These are phyloP conservation scores for Mesorhabditis spiculigera DNA, from an alignment of 2,888 invertebrate genomes.

Conservation along the genomic window DNA sequence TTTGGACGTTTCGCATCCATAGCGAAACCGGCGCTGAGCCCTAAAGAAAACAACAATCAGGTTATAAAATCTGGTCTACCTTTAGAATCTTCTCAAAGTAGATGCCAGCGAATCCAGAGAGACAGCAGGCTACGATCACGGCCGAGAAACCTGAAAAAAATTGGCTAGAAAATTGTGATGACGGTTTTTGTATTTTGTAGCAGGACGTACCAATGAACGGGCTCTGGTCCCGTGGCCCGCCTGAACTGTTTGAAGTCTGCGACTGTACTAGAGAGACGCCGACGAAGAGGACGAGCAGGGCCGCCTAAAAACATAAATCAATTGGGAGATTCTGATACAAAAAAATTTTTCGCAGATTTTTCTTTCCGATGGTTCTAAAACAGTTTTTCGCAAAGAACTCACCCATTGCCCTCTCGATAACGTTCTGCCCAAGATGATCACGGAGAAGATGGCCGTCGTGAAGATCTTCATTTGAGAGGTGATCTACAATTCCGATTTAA, in stretches of 20 bases:
- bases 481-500: constrained; percentile 57
- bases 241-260: constrained; percentile 29
- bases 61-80: constrained; percentile 20
- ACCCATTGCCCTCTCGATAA: constrained; percentile 46
- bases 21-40: constrained; percentile 69
- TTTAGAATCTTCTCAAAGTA: constrained; percentile 97
- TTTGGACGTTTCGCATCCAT: constrained; percentile 97
- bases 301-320: constrained; percentile 36
- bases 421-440: constrained; percentile 61
- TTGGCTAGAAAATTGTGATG: constrained; percentile 73
- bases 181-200: constrained; percentile 8
- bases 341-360: too few relatives aligned
- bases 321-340: too few relatives aligned
- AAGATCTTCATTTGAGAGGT: constrained; percentile 65
- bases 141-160: constrained; percentile 66
- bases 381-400: too few relatives aligned
- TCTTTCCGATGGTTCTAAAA: too few relatives aligned
- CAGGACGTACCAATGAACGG: constrained; percentile 66
- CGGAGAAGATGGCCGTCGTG: constrained; percentile 64
- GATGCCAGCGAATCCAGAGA: constrained; percentile 94
- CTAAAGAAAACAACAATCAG: constrained; percentile 63
- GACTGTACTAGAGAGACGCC: constrained; percentile 63
- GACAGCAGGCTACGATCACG: constrained; percentile 79
- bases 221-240: constrained; percentile 15
- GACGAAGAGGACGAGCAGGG: constrained; percentile 56